These are phyloP conservation scores for Babyrousa celebensis DNA, from an alignment of 2,797 vertebrate species.

Conservation along the genomic window DNA sequence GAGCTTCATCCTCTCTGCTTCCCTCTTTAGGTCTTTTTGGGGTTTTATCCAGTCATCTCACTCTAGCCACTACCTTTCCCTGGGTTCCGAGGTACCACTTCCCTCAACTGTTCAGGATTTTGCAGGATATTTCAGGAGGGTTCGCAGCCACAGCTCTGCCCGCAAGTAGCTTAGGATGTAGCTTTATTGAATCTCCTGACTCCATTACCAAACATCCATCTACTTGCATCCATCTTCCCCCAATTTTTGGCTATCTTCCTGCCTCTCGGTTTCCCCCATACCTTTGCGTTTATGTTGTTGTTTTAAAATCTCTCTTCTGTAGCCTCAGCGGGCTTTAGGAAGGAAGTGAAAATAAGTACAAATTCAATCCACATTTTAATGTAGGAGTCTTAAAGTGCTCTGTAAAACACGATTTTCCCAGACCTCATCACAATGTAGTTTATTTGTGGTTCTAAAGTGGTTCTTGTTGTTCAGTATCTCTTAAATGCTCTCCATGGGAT, in stretches of 20 bases:
- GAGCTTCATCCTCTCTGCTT: rapidly evolving
- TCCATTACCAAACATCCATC: neutral
- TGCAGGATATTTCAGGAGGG: neutral
- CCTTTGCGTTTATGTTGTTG: neutral
- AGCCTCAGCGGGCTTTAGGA: neutral
- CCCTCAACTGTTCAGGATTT: neutral
- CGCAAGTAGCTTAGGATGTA: neutral
- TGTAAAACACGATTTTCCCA: neutral
- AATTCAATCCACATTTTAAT: neutral
- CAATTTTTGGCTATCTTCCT: neutral
- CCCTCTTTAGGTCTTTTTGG: neutral
- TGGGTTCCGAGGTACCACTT: neutral
- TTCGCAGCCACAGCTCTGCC: neutral
- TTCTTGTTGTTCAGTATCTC: neutral
- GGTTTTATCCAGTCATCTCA: neutral
- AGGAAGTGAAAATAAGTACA: neutral
- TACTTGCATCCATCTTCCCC: neutral
- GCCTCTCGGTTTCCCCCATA: neutral
- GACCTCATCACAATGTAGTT: neutral
- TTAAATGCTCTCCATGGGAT: neutral
- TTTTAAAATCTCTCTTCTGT: neutral
- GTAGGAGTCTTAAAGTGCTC: neutral
- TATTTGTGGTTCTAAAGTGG: neutral
- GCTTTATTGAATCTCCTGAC: neutral
- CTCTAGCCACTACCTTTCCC: neutral